Conservation (phyloP, 2,113 vertebrate genomes). For the Stomatorhinus ivindoensis region DNA sequence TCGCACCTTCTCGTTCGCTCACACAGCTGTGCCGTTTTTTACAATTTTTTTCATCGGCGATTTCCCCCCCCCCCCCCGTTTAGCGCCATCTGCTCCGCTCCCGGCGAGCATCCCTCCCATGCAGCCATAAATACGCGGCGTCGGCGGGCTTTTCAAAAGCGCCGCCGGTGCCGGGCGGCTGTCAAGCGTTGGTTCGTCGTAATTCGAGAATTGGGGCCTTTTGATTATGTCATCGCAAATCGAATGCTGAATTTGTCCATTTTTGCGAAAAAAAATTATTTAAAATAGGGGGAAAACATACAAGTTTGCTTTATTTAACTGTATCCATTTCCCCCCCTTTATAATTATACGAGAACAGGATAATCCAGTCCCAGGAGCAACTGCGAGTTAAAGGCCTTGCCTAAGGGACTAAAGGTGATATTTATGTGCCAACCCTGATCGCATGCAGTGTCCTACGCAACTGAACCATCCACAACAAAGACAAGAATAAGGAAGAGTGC, state of each 20-base stretch:
- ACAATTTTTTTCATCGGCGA: conserved; percentile 3
- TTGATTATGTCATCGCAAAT: not conserved
- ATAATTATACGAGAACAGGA: not conserved
- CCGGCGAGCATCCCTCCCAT: not conserved
- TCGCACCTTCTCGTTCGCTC: not conserved
- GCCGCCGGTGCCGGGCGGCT: not conserved
- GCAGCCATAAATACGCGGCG: conserved; percentile 3
- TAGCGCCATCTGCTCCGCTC: conserved; percentile 16
- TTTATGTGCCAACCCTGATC: not conserved
- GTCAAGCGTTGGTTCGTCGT: not conserved
- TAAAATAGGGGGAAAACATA: not conserved
- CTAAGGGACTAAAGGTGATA: not conserved
- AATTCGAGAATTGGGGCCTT: not conserved
- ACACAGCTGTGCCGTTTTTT: not conserved
- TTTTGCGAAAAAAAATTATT: not conserved
- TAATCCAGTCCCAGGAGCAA: not conserved
- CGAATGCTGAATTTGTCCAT: not conserved
- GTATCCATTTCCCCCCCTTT: not conserved
- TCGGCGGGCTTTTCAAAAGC: conserved; percentile 27
- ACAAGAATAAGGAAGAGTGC: not conserved
- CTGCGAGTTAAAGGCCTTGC: not conserved
- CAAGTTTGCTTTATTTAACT: not conserved
- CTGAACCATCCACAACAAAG: not conserved
- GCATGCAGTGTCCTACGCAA: not conserved
- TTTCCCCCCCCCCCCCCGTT: not conserved